Conservation (phyloP, 2,797 vertebrate species). For the Numenius phaeopus region DNA sequence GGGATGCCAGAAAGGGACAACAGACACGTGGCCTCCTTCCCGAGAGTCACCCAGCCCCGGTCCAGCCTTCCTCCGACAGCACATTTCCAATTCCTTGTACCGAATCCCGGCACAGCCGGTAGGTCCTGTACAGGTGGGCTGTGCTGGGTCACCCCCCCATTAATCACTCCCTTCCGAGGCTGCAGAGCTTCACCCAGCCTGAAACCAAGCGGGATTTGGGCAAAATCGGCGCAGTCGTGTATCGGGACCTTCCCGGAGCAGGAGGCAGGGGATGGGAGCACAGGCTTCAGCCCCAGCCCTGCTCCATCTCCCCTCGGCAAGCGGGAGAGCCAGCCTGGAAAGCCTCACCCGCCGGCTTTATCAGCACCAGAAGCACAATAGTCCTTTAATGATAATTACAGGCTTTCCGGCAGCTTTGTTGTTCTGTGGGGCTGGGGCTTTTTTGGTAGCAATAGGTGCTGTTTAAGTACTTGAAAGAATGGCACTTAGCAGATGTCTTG, state of each 20-base stretch:
- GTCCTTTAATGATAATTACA: slow-evolving; percentile 75
- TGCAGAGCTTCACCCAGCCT: neutral
- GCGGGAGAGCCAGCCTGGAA: slow-evolving; percentile 7
- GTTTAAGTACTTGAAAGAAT: slow-evolving; percentile 47
- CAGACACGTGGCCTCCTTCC: fast-evolving
- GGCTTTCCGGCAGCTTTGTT: slow-evolving; percentile 58
- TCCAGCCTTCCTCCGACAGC: neutral
- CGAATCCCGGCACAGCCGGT: neutral
- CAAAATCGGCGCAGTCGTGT: fast-evolving
- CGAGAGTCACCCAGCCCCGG: fast-evolving
- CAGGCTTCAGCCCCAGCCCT: neutral
- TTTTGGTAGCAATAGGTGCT: slow-evolving; percentile 49
- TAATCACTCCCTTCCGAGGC: fast-evolving
- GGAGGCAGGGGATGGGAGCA: neutral
- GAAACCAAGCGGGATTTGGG: fast-evolving
- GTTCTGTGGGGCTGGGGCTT: neutral
- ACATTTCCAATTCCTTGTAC: fast-evolving
- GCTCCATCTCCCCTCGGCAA: neutral
- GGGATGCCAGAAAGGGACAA: neutral
- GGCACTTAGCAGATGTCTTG: slow-evolving; percentile 58
- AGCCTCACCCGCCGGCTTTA: slow-evolving; percentile 26
- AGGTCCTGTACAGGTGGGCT: neutral
- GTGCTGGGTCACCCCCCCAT: neutral
- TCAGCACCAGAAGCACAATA: slow-evolving; percentile 64
- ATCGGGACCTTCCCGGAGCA: neutral